Conservation (phyloP, 2,113 vertebrate species). For the Larimichthys crocea region DNA sequence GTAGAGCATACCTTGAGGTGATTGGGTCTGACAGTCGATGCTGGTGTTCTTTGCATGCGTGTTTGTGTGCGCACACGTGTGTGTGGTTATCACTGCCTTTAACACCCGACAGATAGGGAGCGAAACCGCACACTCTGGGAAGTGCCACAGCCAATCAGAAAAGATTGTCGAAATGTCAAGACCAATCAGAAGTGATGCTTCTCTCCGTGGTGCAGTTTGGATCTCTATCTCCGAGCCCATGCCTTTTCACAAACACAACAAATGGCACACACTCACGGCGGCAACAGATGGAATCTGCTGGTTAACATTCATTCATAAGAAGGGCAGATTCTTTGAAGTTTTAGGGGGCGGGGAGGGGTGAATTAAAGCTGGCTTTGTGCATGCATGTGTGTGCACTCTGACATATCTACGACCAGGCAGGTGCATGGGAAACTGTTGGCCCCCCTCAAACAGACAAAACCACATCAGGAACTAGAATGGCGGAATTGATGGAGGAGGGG, state of each 20-base stretch:
- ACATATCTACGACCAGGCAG: constrained; percentile 66
- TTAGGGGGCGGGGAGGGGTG: neutral
- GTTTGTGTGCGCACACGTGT: constrained; percentile 39
- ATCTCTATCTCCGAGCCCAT: neutral
- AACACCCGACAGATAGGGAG: constrained; percentile 62
- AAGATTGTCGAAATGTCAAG: constrained; percentile 66
- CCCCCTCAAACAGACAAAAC: constrained; percentile 74
- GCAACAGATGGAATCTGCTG: constrained; percentile 36
- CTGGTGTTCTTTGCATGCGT: constrained; percentile 66
- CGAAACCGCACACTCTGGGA: constrained; percentile 59
- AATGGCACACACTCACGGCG: neutral
- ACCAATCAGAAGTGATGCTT: constrained; percentile 66
- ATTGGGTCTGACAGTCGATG: constrained; percentile 68
- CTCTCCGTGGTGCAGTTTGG: constrained; percentile 39
- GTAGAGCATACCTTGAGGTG: constrained; percentile 55
- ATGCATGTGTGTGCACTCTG: neutral
- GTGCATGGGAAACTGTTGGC: constrained; percentile 79
- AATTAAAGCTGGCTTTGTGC: constrained; percentile 8
- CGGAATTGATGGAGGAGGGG: constrained; percentile 54
- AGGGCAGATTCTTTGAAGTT: constrained; percentile 28
- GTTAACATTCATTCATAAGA: constrained; percentile 30
- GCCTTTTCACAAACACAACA: constrained; percentile 33
- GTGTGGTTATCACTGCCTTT: constrained; percentile 51
- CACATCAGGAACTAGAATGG: constrained; percentile 69
- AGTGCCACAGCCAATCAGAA: constrained; percentile 72